Conservation (phyloP, 30 jellyfish, hydroid and myxozoan species). For the Aurelia aurita complex sp. Pacific region DNA sequence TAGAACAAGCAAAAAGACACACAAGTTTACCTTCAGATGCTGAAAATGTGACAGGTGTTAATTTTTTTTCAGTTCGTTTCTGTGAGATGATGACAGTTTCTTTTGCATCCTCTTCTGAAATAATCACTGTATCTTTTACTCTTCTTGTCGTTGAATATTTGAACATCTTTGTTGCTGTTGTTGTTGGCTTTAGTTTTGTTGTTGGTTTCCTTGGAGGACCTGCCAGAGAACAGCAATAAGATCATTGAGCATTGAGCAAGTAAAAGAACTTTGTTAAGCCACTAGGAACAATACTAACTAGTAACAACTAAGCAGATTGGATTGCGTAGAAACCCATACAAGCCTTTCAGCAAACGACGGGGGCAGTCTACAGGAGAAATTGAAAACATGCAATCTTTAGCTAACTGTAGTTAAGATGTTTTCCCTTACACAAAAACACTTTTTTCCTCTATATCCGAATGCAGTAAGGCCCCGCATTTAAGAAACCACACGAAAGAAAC, state of each 20-base stretch:
- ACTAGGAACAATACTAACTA: too few species aligned
- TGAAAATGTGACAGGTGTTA: conserved; percentile 8
- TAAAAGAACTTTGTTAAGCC: too few species aligned
- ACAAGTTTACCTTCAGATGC: conserved; percentile 2
- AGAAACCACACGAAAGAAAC: too few species aligned
- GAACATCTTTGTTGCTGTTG: not conserved
- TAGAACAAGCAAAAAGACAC: too few species aligned
- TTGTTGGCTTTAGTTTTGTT: conserved; percentile 3
- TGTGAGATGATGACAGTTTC: not conserved
- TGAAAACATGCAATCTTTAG: not conserved
- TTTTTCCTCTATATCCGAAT: too few species aligned
- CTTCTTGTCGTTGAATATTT: not conserved
- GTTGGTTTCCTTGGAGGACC: conserved; percentile 55
- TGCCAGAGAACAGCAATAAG: not conserved
- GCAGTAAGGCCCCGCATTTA: too few species aligned
- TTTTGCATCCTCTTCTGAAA: conserved; percentile 1
- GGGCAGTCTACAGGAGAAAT: too few species aligned
- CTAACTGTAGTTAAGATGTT: too few species aligned
- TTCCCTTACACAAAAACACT: too few species aligned
- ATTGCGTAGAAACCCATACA: not conserved
- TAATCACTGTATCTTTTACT: not conserved
- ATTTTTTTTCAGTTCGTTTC: not conserved
- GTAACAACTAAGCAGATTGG: too few species aligned
- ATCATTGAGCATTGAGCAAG: too few species aligned
- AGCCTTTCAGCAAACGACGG: not conserved